Percentiles rank a stretch among this genome's conserved stretches.
phyloP scores from a whole-genome alignment of 2,888 invertebrate genomes.

The Aleiodes testaceus region DNA sequence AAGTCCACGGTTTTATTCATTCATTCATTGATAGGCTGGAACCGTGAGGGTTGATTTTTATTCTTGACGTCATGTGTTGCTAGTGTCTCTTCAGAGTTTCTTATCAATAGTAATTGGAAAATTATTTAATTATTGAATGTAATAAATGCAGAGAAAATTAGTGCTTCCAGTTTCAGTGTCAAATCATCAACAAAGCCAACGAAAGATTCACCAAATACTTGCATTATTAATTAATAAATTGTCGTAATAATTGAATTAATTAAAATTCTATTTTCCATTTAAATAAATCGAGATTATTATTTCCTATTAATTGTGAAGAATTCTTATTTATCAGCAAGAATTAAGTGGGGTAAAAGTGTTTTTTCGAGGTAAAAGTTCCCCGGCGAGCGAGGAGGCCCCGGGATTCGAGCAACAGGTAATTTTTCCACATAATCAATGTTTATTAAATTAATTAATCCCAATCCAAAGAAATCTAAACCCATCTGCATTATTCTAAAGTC shows the following conservation, averaged over 20 bases:
- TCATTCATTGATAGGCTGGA: slow-evolving; percentile 47
- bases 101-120: no score
- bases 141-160: not conserved
- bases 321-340: slow-evolving; percentile 39
- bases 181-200: not conserved
- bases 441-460: slow-evolving; percentile 2
- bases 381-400: slow-evolving; percentile 70
- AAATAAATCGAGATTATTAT: not conserved
- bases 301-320: slow-evolving; percentile 27
- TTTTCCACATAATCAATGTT: slow-evolving; percentile 31
- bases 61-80: no score
- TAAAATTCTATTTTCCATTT: no score
- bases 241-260: no score
- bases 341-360: slow-evolving; percentile 69
- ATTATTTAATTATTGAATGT: not conserved
- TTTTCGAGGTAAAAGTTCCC: slow-evolving; percentile 68
- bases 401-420: slow-evolving; percentile 71
- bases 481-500: not conserved
- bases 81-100: no score
- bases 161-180: slow-evolving; percentile 20
- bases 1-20: slow-evolving; percentile 47
- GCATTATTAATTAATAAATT: no score
- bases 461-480: not conserved
- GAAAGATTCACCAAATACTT: not conserved
- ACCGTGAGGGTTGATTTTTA: not conserved